phyloP scores from a whole-genome alignment of 2,113 vertebrate species.

The Pelodiscus sinensis region DNA sequence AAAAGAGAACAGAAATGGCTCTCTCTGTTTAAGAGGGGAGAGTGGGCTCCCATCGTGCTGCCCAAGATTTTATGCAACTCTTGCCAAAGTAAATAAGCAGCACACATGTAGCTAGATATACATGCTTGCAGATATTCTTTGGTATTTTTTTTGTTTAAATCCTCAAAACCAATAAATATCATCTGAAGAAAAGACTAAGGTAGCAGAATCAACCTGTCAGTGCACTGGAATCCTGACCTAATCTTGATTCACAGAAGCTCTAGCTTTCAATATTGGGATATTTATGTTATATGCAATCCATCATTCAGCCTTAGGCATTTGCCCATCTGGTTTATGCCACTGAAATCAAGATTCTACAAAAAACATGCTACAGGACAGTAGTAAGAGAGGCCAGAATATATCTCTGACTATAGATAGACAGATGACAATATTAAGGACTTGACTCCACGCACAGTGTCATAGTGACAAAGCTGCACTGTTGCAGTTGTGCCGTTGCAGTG shows the following conservation, averaged over 20 bases:
- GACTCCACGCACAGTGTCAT: not conserved
- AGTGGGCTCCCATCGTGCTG: not conserved
- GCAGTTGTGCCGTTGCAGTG: not conserved
- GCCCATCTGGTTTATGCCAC: constrained; percentile 42
- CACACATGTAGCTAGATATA: not conserved
- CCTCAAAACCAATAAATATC: not conserved
- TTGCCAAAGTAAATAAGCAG: not conserved
- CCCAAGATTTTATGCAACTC: not conserved
- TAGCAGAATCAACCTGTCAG: not conserved
- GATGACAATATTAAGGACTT: not conserved
- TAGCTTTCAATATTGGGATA: constrained; percentile 3
- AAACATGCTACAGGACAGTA: constrained; percentile 5
- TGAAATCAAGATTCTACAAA: constrained; percentile 41
- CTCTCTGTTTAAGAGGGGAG: not conserved
- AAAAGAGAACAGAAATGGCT: not conserved
- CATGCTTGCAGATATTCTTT: not conserved
- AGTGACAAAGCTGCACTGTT: too few relatives aligned
- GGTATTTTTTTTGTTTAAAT: not conserved
- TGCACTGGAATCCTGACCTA: not conserved
- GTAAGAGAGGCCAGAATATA: constrained; percentile 45
- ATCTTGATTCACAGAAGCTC: constrained; percentile 30
- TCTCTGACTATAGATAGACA: constrained; percentile 6
- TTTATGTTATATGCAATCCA: constrained; percentile 39
- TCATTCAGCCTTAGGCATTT: constrained; percentile 34
- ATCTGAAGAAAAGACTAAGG: not conserved